Conservation (phyloP, 2,888 invertebrate genomes). For the Ophion costatus region DNA sequence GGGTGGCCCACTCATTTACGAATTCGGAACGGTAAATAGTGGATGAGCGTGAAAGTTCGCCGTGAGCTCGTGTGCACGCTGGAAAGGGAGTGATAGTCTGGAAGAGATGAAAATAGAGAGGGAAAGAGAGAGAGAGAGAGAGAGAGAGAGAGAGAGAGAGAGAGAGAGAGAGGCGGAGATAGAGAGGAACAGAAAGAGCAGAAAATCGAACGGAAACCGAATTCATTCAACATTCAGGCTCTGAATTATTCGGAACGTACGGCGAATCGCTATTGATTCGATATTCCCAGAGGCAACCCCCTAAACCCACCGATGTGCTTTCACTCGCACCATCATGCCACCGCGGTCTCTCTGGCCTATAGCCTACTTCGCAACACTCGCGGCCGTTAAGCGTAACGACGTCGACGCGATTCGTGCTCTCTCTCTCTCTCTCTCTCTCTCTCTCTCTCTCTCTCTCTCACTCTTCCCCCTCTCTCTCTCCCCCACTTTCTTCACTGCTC, state of each 20-base stretch:
- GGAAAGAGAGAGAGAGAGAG: slow-evolving; percentile 18
- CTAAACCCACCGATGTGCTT: slow-evolving; percentile 49
- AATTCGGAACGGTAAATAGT: slow-evolving; percentile 66
- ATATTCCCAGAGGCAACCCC: slow-evolving; percentile 62
- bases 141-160: slow-evolving; percentile 19
- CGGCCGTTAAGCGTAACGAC: slow-evolving; percentile 59
- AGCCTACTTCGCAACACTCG: slow-evolving; percentile 52
- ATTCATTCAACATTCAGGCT: slow-evolving; percentile 68
- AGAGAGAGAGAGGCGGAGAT: slow-evolving; percentile 24
- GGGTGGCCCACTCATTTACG: slow-evolving; percentile 56
- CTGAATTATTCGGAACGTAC: slow-evolving; percentile 68
- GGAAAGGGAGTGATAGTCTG: background rate
- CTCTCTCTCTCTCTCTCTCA: background rate
- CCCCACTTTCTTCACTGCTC: slow-evolving; percentile 9
- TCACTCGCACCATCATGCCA: slow-evolving; percentile 30
- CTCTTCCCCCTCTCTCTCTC: background rate
- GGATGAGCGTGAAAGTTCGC: slow-evolving; percentile 54
- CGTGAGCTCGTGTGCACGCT: slow-evolving; percentile 4
- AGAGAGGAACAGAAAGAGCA: slow-evolving; percentile 24
- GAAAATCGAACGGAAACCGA: slow-evolving; percentile 64
- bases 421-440: slow-evolving; percentile 14
- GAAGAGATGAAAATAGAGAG: slow-evolving; percentile 19
- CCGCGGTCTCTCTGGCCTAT: slow-evolving; percentile 21
- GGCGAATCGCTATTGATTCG: slow-evolving; percentile 69
- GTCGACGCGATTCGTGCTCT: slow-evolving; percentile 33